Evolutionary conservation across 64 coral and sea anemone species (phyloP).

Genomic region (Anthopleura sola): DNA sequence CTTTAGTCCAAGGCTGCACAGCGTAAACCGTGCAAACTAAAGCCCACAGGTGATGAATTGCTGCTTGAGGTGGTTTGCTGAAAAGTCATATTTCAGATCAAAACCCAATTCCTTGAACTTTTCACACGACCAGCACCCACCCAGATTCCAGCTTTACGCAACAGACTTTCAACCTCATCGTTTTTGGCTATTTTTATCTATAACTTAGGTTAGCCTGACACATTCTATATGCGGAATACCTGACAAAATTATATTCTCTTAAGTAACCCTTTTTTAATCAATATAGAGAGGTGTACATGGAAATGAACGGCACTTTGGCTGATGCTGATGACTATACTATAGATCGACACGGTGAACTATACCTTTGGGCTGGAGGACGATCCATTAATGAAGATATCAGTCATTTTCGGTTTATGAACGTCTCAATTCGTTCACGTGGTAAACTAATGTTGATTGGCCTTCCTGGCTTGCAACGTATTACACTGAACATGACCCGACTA

Average conservation of each 20-base stretch:
- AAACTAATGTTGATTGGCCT: conserved; percentile 68
- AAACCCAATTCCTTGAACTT: too few relatives aligned
- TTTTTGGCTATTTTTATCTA: too few relatives aligned
- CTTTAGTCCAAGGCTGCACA: too few relatives aligned
- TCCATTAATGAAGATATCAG: conserved; percentile 72
- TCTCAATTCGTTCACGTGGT: conserved; percentile 85
- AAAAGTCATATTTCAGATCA: too few relatives aligned
- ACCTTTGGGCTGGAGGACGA: conserved; percentile 81
- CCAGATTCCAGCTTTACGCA: too few relatives aligned
- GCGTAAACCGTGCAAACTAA: too few relatives aligned
- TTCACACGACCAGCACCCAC: too few relatives aligned
- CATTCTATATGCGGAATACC: background rate
- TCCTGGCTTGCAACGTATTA: conserved; percentile 59
- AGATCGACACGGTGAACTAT: conserved; percentile 78
- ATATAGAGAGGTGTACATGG: conserved; percentile 83
- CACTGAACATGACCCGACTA: conserved; percentile 57
- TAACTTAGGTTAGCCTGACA: too few relatives aligned
- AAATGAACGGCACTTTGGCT: conserved; percentile 82
- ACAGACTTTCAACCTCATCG: too few relatives aligned
- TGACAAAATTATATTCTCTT: background rate
- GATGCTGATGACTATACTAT: conserved; percentile 90
- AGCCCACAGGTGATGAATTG: too few relatives aligned
- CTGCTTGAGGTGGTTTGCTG: too few relatives aligned
- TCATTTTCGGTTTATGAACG: conserved; percentile 74
- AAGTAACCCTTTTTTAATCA: conserved; percentile 23